These are phyloP conservation scores for Aspidiotus rigidus DNA, from an alignment of 2,888 invertebrate species.

Conservation along the genomic window DNA sequence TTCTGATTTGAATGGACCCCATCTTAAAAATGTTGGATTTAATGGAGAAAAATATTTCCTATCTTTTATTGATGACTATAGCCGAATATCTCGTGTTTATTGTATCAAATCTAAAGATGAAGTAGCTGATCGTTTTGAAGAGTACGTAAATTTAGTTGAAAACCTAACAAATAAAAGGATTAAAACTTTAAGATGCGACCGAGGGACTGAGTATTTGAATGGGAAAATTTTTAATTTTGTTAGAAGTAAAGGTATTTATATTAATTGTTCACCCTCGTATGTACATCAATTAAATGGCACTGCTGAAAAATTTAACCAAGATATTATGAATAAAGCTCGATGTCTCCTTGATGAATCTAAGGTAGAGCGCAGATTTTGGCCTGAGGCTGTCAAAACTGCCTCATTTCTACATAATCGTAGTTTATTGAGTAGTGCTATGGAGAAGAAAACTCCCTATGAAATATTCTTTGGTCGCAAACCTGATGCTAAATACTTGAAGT, in stretches of 20 bases:
- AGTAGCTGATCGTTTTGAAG: background rate
- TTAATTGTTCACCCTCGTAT: too few relatives aligned
- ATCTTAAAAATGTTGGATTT: background rate
- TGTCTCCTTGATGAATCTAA: constrained; percentile 13
- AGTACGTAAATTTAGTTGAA: background rate
- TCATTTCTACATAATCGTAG: constrained; percentile 29
- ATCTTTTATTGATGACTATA: background rate
- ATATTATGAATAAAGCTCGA: constrained; percentile 15
- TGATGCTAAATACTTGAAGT: constrained; percentile 39
- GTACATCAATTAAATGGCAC: too few relatives aligned
- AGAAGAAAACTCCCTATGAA: constrained; percentile 39
- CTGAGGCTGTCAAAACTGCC: constrained; percentile 18
- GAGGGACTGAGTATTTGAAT: too few relatives aligned
- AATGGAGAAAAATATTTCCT: background rate
- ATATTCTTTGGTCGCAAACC: constrained; percentile 40
- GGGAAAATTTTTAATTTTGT: too few relatives aligned
- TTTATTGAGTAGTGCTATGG: constrained; percentile 32
- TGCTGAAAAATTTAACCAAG: too few relatives aligned
- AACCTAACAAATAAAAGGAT: too few relatives aligned
- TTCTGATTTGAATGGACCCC: background rate
- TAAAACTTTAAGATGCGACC: too few relatives aligned
- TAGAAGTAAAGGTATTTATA: too few relatives aligned
- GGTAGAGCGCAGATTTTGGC: constrained; percentile 27
- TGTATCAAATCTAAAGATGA: too few relatives aligned
- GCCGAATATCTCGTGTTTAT: too few relatives aligned